A percentile compares a stretch with the other conserved stretches of the same genome.
These are phyloP conservation scores for Artemia franciscana DNA, from an alignment of 1,140 invertebrate species.

Conservation along the genomic window DNA sequence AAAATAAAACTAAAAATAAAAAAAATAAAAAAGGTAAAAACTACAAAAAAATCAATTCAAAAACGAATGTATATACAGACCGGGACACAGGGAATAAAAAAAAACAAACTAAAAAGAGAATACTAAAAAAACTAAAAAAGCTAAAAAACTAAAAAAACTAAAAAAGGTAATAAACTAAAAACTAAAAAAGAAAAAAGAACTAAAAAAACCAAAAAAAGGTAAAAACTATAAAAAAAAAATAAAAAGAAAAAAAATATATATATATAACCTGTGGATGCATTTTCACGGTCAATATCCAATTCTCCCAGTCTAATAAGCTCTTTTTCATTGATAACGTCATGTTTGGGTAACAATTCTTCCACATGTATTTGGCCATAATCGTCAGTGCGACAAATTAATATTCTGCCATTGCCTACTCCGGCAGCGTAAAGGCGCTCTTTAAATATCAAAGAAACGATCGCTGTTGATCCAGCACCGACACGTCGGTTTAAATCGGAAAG, in stretches of 20 bases:
- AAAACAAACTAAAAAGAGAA: no score
- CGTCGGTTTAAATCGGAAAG: neutral
- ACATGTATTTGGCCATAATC: slow-evolving; percentile 52
- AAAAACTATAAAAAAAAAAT: neutral
- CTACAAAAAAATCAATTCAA: no score
- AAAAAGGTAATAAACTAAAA: no score
- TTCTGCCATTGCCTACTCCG: slow-evolving; percentile 30
- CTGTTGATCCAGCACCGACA: slow-evolving; percentile 34
- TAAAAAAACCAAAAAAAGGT: no score
- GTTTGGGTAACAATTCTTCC: slow-evolving; percentile 53
- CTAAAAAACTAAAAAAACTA: no score
- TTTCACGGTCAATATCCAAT: slow-evolving; percentile 38
- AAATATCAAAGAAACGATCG: slow-evolving; percentile 39
- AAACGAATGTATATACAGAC: no score
- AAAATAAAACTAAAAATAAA: no score
- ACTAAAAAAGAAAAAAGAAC: no score
- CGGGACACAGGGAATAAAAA: no score
- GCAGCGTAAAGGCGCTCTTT: slow-evolving; percentile 25
- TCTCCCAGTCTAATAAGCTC: slow-evolving; percentile 46
- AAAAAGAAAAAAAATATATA: no score
- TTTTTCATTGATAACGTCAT: slow-evolving; percentile 58
- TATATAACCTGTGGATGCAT: slow-evolving; percentile 32
- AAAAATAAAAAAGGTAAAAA: no score
- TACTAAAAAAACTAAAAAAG: no score
- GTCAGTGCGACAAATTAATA: slow-evolving; percentile 55